phyloP scores from a whole-genome alignment of 1,140 invertebrate genomes.

The Ostrea edulis region DNA sequence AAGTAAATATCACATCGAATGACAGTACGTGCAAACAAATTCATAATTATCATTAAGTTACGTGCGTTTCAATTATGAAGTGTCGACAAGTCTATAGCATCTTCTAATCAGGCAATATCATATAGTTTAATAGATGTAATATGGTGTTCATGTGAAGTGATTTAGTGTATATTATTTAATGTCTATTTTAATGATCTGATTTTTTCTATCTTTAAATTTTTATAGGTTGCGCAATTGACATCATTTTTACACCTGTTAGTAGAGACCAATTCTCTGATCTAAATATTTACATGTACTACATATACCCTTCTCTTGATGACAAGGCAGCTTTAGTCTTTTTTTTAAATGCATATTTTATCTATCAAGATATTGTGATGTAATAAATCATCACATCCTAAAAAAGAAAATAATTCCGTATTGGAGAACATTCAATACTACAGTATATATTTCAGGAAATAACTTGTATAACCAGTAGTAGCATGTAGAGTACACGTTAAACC shows the following conservation, averaged over 20 bases:
- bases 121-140: neutral
- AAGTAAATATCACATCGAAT: neutral
- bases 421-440: too few relatives aligned
- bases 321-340: too few relatives aligned
- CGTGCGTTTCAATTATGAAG: neutral
- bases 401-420: too few relatives aligned
- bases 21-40: neutral
- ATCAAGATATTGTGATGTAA: too few relatives aligned
- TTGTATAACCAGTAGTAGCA: too few relatives aligned
- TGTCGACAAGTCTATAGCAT: neutral
- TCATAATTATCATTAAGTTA: neutral
- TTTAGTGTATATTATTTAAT: constrained; percentile 6
- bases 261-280: neutral
- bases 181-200: too few relatives aligned
- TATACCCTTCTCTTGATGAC: neutral
- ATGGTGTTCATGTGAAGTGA: neutral
- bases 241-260: neutral
- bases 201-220: neutral
- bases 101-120: neutral
- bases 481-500: too few relatives aligned
- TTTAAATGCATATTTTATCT: too few relatives aligned
- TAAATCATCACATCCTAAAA: too few relatives aligned
- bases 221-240: too few relatives aligned
- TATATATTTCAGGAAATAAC: too few relatives aligned
- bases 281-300: too few relatives aligned